A percentile compares a stretch with the other conserved stretches of the same genome.
phyloP scores from a whole-genome alignment of 2,888 invertebrate species.

The Acheta domesticus region DNA sequence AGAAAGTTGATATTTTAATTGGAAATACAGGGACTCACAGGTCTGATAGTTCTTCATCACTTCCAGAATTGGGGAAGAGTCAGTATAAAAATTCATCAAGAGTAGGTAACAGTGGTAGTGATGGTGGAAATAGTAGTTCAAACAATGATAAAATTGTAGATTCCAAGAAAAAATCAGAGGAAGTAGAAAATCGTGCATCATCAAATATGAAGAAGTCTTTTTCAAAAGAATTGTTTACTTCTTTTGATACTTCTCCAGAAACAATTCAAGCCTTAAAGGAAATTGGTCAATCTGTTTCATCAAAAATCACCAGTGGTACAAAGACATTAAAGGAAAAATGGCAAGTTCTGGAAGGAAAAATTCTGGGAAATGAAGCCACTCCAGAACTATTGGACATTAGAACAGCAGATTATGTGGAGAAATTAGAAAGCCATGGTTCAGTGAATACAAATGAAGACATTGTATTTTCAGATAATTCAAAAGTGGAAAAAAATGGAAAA shows the following conservation, averaged over 20 bases:
- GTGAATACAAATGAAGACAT: constrained; percentile 4
- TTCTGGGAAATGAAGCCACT: constrained; percentile 34
- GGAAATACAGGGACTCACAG: background rate
- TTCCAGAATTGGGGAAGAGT: constrained; percentile 28
- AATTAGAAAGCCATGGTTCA: constrained; percentile 3
- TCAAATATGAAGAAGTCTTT: background rate
- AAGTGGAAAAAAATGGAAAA: background rate
- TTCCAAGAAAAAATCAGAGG: background rate
- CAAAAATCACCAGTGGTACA: constrained; percentile 54
- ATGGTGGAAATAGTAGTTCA: background rate
- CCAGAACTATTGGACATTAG: constrained; percentile 36
- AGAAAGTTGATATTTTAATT: background rate
- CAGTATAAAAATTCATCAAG: background rate
- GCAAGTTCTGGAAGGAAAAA: constrained; percentile 52
- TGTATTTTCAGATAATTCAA: background rate
- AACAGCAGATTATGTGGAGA: constrained; percentile 25
- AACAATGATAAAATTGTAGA: background rate
- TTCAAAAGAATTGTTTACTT: constrained; percentile 9
- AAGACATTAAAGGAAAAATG: constrained; percentile 56
- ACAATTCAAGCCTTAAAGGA: constrained; percentile 55
- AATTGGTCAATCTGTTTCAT: constrained; percentile 52
- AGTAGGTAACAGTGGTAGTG: background rate
- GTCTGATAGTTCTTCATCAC: constrained; percentile 29
- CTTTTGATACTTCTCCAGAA: constrained; percentile 45
- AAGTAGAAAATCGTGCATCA: background rate